Evolutionary conservation across 1,140 invertebrate species (phyloP).

Genomic region (Meloidogyne exigua): DNA sequence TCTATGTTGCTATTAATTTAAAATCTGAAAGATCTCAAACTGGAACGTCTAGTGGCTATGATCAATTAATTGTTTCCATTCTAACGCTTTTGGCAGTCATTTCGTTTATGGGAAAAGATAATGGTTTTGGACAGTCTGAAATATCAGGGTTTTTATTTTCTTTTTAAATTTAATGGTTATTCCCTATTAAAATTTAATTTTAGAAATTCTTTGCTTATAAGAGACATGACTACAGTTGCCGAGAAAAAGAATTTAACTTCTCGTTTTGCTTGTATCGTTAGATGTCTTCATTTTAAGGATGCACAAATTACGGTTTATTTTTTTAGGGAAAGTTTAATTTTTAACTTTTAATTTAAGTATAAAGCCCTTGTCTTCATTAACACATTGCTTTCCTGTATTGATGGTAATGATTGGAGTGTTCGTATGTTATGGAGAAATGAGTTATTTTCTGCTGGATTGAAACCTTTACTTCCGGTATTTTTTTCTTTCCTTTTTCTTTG

Average conservation of each 20-base stretch:
- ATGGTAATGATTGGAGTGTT: constrained; percentile 43
- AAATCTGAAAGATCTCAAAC: constrained; percentile 11
- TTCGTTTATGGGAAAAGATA: constrained; percentile 13
- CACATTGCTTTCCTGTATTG: constrained; percentile 23
- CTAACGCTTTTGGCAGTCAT: constrained; percentile 18
- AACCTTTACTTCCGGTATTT: constrained; percentile 35
- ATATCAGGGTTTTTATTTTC: not conserved
- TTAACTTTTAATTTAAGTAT: constrained; percentile 23
- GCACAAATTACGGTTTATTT: constrained; percentile 28
- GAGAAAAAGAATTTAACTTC: constrained; percentile 28
- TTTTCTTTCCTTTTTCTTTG: too few relatives aligned
- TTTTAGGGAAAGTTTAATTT: not conserved
- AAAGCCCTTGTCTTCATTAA: constrained; percentile 37
- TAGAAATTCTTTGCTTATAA: constrained; percentile 30
- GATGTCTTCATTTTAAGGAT: constrained; percentile 32
- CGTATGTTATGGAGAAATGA: constrained; percentile 46
- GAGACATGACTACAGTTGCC: constrained; percentile 30
- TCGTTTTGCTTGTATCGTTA: constrained; percentile 40
- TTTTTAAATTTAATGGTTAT: constrained; percentile 11
- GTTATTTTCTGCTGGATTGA: constrained; percentile 32
- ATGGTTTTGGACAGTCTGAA: constrained; percentile 11
- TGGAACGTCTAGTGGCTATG: constrained; percentile 10
- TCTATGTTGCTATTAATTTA: constrained; percentile 24
- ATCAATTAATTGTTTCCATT: constrained; percentile 25
- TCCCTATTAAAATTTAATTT: constrained; percentile 24